Base-by-base conservation (phyloP, 2,888 invertebrate species). In the Acanthosepion esculentum region DNA sequence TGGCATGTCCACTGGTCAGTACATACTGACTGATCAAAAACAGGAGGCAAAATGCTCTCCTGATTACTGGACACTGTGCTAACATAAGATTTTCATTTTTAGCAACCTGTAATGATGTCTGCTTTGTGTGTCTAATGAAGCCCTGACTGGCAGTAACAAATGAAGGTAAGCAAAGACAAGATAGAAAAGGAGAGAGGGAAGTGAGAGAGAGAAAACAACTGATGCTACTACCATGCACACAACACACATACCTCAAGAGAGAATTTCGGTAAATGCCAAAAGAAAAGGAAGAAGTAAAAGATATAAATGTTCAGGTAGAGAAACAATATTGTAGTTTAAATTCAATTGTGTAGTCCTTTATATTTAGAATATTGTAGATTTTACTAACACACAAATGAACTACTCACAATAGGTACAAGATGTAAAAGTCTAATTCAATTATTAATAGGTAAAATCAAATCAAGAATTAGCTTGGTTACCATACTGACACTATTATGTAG, bases 51-150 rank as follows among this genome's bases (percentile, higher is more conserved):
- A 78, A 78, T 55, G 15, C 55, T 55, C 29, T 78, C 29, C 78
- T 78, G 78, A 78, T 78, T 78, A 78, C 29, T 78, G 78, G n/a
- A 78, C 29, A 78, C 29, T 29, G 29, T 78, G 78, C 29, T 12
- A 78, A 78, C 78, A 78, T 64, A 64, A 64, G 64, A 64, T 78
- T 78, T 78, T 29, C 78, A 78, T 78, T 78, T 78, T 78, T 78
- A 78, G 78, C 78, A 78, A 78, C 78, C 78, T 78, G 78, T 78
- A 78, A 78, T 78, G 78, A 78, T 78, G 78, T 78, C 78, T 78
- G n/a, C 78, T 78, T 78, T 78, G 78, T 78, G 78, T 78, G n/a
- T 78, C n/a, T 78, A 78, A 78, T 78, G 78, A 78, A 78, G 78
- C 78, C 29, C n/a, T 29, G n/a, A n/a, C 29, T 78, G n/a, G 78